Evolutionary conservation across 1,140 invertebrate species (phyloP), one percentile per base, ranked within the genome.

Genomic region (Musca vetustissima): DNA sequence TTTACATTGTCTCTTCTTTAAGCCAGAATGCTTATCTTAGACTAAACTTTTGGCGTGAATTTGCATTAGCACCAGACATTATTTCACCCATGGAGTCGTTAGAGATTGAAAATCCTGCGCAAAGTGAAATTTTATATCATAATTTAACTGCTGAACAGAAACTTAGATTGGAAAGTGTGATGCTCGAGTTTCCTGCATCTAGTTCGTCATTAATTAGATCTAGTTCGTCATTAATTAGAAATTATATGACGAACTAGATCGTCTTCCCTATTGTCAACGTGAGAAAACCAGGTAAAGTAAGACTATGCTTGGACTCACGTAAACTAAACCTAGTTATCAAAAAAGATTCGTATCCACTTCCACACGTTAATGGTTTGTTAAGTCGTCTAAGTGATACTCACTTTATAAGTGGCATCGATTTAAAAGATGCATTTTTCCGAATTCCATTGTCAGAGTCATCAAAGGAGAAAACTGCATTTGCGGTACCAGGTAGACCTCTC

Each of bases 401-500:
- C 15, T 68, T 47, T 22, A 68, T 68, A 75, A 66, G 75, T 66
- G 74, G 76, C 2, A 32, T 81, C 1, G 74, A 80, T 69, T 66
- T 81, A 11, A 79, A 76, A 68, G 71, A 75, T 36, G 79, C 75
- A 0, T 82, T 75, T 66, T 78, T 73, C 71, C 79, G 84, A 67
- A 73, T 84, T 6, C 75, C 73, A 0, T 17, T 84, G 3, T 71
- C 69, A 1, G 32, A 71, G 6, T 59, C 68, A 15, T 75, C 70
- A 17, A 72, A 70, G 53, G 70, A 78, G 50, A 84, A 84, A 52
- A 86, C 84, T 0, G 84, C 83, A 2, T 85, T 85, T 70, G 76
- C 78, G 4, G 82, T 84, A 1, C 80, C 78, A 13, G 77, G 77
- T 24, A 75, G 76, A 68, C 80, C 80, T 8, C 70, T 82, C 17